Percentiles rank a stretch among this genome's conserved stretches.
Conservation (phyloP, 2,888 invertebrate genomes). For the Syrista parreyssii region DNA sequence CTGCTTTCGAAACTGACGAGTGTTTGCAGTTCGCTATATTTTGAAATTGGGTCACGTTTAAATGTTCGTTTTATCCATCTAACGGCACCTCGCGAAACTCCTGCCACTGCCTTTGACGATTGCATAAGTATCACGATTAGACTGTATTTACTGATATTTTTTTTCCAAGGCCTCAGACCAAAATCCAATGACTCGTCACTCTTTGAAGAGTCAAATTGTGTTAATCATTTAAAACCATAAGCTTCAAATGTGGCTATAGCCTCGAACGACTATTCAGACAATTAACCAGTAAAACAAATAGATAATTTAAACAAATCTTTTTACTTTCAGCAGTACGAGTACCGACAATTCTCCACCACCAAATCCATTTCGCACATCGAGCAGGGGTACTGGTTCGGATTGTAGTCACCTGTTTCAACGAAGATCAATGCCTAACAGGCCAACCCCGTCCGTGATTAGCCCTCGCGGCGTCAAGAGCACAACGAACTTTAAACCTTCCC, state of each 20-base stretch:
- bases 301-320: conserved; percentile 7
- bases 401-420: conserved; percentile 43
- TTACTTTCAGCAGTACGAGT: conserved; percentile 36
- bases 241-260: background rate
- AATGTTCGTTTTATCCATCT: background rate
- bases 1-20: background rate
- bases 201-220: background rate
- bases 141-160: conserved; percentile 14
- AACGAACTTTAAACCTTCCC: conserved; percentile 57
- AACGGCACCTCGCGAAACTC: background rate
- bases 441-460: conserved; percentile 37
- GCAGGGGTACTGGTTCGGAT: conserved; percentile 38
- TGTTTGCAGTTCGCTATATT: background rate
- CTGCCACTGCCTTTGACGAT: background rate
- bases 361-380: conserved; percentile 50
- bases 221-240: background rate
- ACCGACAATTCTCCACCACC: conserved; percentile 40
- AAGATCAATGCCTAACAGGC: conserved; percentile 49
- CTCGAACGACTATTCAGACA: background rate
- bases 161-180: conserved; percentile 23
- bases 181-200: conserved; percentile 24
- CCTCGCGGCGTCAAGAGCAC: conserved; percentile 55
- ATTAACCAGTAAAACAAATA: background rate
- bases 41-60: conserved; percentile 16
- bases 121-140: conserved; percentile 19